phyloP scores from a whole-genome alignment of 2,888 invertebrate genomes.

The Philereme transversata region DNA sequence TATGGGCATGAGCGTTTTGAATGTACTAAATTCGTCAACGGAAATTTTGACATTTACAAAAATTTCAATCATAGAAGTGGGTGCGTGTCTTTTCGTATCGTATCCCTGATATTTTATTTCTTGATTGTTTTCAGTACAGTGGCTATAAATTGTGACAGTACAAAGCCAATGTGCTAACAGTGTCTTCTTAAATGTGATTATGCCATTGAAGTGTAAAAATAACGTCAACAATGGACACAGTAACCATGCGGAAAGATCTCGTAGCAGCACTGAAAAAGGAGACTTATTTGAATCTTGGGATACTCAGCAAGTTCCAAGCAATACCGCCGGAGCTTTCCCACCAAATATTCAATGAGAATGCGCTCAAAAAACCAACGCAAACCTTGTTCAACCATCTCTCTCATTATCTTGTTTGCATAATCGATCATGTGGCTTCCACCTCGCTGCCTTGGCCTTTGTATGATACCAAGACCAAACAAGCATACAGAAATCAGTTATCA shows the following conservation, averaged over 20 bases:
- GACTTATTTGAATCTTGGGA: conserved; percentile 58
- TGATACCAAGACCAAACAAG: conserved; percentile 68
- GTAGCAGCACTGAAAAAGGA: conserved; percentile 63
- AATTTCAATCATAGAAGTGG: conserved; percentile 8
- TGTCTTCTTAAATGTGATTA: no score
- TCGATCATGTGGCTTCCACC: conserved; percentile 56
- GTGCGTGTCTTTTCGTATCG: not conserved
- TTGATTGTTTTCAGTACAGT: no score
- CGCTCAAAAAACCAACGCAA: conserved; percentile 75
- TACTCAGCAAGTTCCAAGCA: conserved; percentile 61
- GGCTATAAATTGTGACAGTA: no score
- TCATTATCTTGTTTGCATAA: conserved; percentile 68
- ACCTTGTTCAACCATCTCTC: conserved; percentile 68
- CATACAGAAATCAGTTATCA: conserved; percentile 66
- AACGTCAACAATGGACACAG: conserved; percentile 55
- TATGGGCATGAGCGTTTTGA: no score
- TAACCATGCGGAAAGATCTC: conserved; percentile 62
- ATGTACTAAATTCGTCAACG: conserved; percentile 28
- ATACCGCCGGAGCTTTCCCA: conserved; percentile 59
- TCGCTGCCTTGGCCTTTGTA: conserved; percentile 72
- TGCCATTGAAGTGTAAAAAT: not conserved
- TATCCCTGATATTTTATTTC: no score
- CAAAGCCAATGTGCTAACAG: no score
- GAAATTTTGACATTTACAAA: conserved; percentile 40
- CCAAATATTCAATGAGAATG: conserved; percentile 64